Percentiles rank a stretch among this genome's conserved stretches.
Conservation (phyloP, 2,888 invertebrate genomes). For the Morpho achilles region DNA sequence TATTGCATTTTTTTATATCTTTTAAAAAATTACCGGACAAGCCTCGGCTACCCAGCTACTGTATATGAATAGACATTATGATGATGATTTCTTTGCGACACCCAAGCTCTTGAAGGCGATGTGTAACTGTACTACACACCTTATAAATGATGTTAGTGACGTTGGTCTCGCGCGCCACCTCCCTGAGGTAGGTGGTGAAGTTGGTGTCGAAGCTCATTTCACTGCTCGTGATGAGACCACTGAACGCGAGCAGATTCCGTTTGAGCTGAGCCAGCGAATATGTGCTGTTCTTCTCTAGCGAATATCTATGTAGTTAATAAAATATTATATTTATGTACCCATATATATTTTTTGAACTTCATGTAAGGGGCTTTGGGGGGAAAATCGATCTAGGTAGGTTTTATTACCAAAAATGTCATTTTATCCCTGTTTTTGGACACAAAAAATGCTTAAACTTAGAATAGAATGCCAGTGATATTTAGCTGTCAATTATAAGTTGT, state of each 20-base stretch:
- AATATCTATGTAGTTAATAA: slow-evolving; percentile 19
- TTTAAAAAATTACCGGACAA: too few relatives aligned
- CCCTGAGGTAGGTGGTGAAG: slow-evolving; percentile 38
- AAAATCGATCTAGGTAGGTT: too few relatives aligned
- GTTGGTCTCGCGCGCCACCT: slow-evolving; percentile 32
- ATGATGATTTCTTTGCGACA: too few relatives aligned
- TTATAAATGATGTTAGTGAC: slow-evolving; percentile 35
- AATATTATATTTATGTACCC: neutral
- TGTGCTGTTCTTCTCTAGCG: slow-evolving; percentile 28
- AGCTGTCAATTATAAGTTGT: too few relatives aligned
- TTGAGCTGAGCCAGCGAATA: slow-evolving; percentile 27
- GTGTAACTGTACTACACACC: slow-evolving; percentile 24
- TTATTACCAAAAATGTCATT: too few relatives aligned
- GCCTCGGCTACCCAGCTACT: too few relatives aligned
- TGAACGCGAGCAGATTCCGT: slow-evolving; percentile 32
- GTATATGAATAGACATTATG: too few relatives aligned
- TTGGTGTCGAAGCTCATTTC: slow-evolving; percentile 25
- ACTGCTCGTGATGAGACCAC: slow-evolving; percentile 24
- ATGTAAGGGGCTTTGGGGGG: neutral
- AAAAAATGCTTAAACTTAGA: too few relatives aligned
- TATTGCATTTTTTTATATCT: too few relatives aligned
- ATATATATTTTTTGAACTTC: neutral
- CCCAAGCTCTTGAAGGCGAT: too few relatives aligned
- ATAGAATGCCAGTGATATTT: too few relatives aligned
- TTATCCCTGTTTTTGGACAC: too few relatives aligned